Evolutionary conservation across 2,113 vertebrate species (phyloP), one percentile per base, ranked within the genome.

Genomic region (Halichoeres trimaculatus): DNA sequence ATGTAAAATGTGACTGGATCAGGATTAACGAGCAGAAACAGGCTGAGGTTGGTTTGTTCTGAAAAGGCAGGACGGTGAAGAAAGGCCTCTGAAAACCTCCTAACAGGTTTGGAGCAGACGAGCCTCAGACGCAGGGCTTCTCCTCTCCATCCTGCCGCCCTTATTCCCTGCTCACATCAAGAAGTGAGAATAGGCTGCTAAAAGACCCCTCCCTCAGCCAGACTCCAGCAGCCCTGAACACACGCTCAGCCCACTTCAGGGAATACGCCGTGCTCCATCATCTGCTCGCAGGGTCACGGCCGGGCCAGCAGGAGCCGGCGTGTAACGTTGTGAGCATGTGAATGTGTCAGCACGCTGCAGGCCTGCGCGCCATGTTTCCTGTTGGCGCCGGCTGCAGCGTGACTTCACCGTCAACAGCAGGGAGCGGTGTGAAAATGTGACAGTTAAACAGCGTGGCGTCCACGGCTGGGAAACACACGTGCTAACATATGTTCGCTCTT

Each of bases 111-210:
- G 76, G 24, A 59, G 6, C 53, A 70, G 57, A 41, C 38, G 23
- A 70, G 63, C 67, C 61, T 14, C 73, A 76, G 77, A 59, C 26
- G 22, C 17, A 57, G 45, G 64, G 23, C 56, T 66, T 8, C 53
- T 66, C 78, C 55, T 1, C 80, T 60, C 38, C 76, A 72, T 67
- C 43, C 65, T 50, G 22, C 68, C 83, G 13, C 40, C 66, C 63
- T 61, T 81, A 86, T 86, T 90, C 85, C 85, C 87, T 74, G 68
- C 72, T 84, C 81, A 81, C 82, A 88, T 87, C 70, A 84, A 71
- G 84, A 75, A 72, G 72, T 83, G 86, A 79, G 82, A 90, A 82
- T 50, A 59, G 71, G 63, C 78, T 67, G 79, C 69, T 84, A 69
- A 85, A 84, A 78, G 76, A 66, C 57, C 75, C 81, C 57, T 53